Base-by-base conservation (phyloP, 2,888 invertebrate genomes). In the Psylliodes chrysocephalus region DNA sequence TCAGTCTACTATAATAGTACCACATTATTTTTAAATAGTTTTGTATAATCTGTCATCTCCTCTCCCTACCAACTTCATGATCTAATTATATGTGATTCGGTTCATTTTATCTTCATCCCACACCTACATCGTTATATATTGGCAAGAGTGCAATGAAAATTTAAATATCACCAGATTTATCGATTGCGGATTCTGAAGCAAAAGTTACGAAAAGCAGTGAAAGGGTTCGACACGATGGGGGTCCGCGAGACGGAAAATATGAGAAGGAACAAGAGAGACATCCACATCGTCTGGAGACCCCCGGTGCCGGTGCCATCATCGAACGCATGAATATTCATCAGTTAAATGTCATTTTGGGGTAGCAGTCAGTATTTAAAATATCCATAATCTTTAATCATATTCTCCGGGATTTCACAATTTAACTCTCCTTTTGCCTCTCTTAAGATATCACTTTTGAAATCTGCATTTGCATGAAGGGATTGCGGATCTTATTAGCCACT, bases 311-410 rank as follows among this genome's bases (percentile, higher is more conserved):
- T 71, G 71, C 75, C 75, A 73, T 76, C 75, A 77, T 76, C 73
- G 73, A n/a, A 70, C 67, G 68, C 75, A 78, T 78, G 78, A 78
- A 78, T 78, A 78, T 78, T 78, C 78, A 78, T 71, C 68, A 70
- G 67, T 64, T 71, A 74, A 77, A 78, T 77, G 78, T 76, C 78
- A 76, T 78, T 78, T 77, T 62, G 68, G 73, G 70, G 73, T 73
- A 72, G 73, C 72, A 71, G 70, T 66, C 74, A 76, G 74, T 78
- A 78, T 78, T 78, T 78, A 77, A 78, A 78, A 78, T 78, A 78
- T 78, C 78, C 78, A 78, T 78, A 78, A 78, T 77, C 77, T 74
- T 75, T 76, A 76, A 78, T 78, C 77, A 75, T 77, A 78, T 77
- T 78, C 77, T 72, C 71, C 68, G 67, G 71, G 75, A 77, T 77